These are phyloP conservation scores for Epizoanthus scotinus DNA, from an alignment of 92 coral and sea anemone species.

Conservation along the genomic window DNA sequence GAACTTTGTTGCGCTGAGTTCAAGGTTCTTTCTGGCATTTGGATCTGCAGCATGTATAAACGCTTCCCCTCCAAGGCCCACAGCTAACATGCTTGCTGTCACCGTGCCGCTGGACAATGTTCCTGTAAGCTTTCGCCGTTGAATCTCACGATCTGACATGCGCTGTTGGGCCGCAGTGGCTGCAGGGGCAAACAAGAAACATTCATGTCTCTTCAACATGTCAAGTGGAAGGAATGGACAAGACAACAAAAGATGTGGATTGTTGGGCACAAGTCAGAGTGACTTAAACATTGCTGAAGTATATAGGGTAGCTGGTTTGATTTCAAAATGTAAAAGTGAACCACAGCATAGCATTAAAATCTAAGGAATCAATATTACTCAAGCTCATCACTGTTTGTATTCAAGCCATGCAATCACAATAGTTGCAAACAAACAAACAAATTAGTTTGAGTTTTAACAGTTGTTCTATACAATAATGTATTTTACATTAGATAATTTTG, in stretches of 20 bases:
- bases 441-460: no score
- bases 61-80: conserved; percentile 79
- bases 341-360: no score
- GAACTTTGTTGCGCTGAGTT: conserved; percentile 65
- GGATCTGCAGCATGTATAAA: conserved; percentile 78
- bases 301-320: no score
- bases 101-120: conserved; percentile 87
- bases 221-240: not conserved
- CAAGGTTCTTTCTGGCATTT: conserved; percentile 50
- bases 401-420: no score
- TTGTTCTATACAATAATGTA: no score
- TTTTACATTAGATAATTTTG: no score
- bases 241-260: not conserved
- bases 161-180: conserved; percentile 94
- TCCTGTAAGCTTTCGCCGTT: conserved; percentile 89
- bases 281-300: no score
- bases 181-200: conserved; percentile 33
- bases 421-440: no score
- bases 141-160: conserved; percentile 88
- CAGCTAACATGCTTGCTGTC: conserved; percentile 76
- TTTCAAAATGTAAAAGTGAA: no score
- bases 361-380: no score
- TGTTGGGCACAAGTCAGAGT: not conserved
- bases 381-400: no score
- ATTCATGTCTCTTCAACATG: not conserved